Conservation (phyloP, 2,113 vertebrate genomes). For the Psilopsiagon aymara region DNA sequence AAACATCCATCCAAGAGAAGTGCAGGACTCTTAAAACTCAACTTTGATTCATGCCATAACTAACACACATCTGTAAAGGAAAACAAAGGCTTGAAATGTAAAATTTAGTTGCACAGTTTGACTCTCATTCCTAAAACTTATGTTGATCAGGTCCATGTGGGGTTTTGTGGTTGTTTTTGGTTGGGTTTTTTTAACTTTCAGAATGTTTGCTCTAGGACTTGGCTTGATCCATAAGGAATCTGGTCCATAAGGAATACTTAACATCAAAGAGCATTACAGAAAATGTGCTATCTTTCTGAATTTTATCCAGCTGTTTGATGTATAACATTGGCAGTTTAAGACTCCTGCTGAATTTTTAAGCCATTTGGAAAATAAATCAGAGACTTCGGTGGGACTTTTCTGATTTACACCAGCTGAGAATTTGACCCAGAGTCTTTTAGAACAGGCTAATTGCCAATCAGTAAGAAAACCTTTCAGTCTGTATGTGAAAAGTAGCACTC, state of each 20-base stretch:
- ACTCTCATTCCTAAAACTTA: not conserved
- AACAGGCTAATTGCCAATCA: slow-evolving; percentile 18
- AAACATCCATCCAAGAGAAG: not conserved
- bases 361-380: slow-evolving; percentile 12
- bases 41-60: not conserved
- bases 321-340: not conserved
- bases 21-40: not conserved
- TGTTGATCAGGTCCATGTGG: accelerated
- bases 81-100: not conserved
- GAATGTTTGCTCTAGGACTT: not conserved
- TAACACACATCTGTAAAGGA: not conserved
- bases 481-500: not conserved
- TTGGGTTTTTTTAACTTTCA: not conserved
- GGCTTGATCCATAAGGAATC: not conserved
- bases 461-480: not conserved
- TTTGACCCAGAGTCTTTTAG: not conserved
- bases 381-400: not conserved
- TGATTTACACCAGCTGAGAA: not conserved
- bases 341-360: slow-evolving; percentile 1
- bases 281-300: not conserved
- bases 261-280: not conserved
- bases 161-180: not conserved
- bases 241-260: not conserved
- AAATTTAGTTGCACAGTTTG: not conserved
- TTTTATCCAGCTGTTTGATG: slow-evolving; percentile 15